Base-by-base conservation (phyloP, 1,140 invertebrate genomes). In the Tenebrio molitor region DNA sequence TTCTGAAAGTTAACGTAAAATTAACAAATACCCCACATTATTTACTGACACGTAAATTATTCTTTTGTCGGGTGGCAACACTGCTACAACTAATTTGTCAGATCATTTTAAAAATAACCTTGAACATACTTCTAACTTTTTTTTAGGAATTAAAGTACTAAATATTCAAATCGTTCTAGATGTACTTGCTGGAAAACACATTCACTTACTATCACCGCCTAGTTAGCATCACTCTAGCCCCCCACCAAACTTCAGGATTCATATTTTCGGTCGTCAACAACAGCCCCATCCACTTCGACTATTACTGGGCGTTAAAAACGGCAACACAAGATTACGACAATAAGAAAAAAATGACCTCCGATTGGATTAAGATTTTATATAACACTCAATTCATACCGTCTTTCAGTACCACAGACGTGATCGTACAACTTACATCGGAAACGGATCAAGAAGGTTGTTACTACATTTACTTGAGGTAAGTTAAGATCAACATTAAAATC, bases 251-350 rank as follows among this genome's bases (percentile, higher is more conserved):
- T 12, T 17, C 39, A 3, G 39, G 21, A 29, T 16, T 64, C 1
- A 46, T 29, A 42, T 71, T 71, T 44, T 46, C 58, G 5, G 46
- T 71, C 12, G 8, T 44, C 10, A 71, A 71, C 25, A 42, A 53
- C 39, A 71, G 50, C 23, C 50, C 50, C 1, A 0, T 58, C 0
- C 14, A 58, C 19, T 58, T 58, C 14, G 42, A 64, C 15, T 64
- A 53, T 64, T 64, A 64, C n/a, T 71, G 69, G 69, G 14, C 23
- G 21, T 44, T 71, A 17, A 29, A 44, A 36, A 23, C 39, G 0
- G 36, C 17, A 10, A 36, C 15, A 16, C 12, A 42, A 12, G 50
- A 44, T 6, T 3, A 23, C 6, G 17, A 58, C 15, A 29, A 0
- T 23, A 16, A 12, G 2, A 15, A 29, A 29, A 58, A 29, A 58